phyloP scores from a whole-genome alignment of 2,888 invertebrate species.

The Macropis europaea region DNA sequence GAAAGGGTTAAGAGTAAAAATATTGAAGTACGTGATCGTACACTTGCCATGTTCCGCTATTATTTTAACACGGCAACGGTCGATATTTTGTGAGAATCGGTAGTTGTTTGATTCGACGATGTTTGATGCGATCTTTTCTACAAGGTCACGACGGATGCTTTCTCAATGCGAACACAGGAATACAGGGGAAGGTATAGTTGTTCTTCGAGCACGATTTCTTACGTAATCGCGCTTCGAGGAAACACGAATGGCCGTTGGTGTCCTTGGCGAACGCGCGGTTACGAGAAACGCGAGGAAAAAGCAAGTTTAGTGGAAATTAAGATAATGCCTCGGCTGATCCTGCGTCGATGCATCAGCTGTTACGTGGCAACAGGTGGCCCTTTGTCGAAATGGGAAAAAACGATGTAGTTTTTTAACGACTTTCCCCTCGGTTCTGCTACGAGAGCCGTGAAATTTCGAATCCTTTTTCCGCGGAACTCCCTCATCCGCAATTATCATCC shows the following conservation, averaged over 20 bases:
- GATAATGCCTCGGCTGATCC: conserved; percentile 36
- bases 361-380: conserved; percentile 60
- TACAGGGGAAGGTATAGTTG: background rate
- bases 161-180: too few species aligned
- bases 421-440: background rate
- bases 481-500: background rate
- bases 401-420: conserved; percentile 11
- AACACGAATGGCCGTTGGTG: background rate
- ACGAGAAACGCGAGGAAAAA: conserved; percentile 1
- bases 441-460: background rate
- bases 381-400: conserved; percentile 44
- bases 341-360: conserved; percentile 45
- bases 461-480: background rate
- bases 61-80: too few species aligned
- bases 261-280: background rate
- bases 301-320: conserved; percentile 36
- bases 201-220: background rate
- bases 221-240: background rate
- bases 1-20: too few species aligned
- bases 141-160: too few species aligned
- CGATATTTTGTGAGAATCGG: too few species aligned
- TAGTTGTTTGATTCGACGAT: too few species aligned
- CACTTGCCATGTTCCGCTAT: too few species aligned
- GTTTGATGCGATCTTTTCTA: too few species aligned
- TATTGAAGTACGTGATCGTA: too few species aligned